Conservation (phyloP, 2,113 vertebrate species). For the Empidonax traillii region DNA sequence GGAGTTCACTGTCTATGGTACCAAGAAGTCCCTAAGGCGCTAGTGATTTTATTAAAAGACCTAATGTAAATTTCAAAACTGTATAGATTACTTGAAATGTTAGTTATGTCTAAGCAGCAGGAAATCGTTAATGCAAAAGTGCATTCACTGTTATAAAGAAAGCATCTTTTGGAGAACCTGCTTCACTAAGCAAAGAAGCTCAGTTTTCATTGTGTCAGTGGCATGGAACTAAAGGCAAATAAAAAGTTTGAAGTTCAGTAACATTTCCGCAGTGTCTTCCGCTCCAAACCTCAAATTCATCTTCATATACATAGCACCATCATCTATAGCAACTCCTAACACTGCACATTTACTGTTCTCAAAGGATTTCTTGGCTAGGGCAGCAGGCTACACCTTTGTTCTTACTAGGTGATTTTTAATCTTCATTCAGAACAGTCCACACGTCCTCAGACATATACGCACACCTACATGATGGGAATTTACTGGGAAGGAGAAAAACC, state of each 20-base stretch:
- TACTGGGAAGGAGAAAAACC: neutral
- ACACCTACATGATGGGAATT: neutral
- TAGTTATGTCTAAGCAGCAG: constrained; percentile 46
- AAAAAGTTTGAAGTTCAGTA: neutral
- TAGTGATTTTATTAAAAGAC: constrained; percentile 58
- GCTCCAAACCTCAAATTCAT: neutral
- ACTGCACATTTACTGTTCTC: neutral
- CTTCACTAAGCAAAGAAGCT: neutral
- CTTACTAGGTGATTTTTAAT: neutral
- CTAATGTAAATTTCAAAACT: constrained; percentile 64
- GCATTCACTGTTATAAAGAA: neutral
- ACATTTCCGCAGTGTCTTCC: neutral
- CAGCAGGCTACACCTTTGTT: neutral
- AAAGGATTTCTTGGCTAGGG: neutral
- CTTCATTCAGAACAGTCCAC: neutral
- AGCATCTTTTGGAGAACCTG: constrained; percentile 9
- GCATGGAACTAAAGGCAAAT: neutral
- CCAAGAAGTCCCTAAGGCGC: constrained; percentile 32
- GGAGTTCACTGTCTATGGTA: neutral
- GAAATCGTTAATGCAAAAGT: constrained; percentile 63
- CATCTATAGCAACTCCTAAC: neutral
- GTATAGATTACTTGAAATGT: constrained; percentile 61
- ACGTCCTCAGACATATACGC: neutral
- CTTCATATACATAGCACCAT: neutral
- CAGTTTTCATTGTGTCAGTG: neutral